Conservation (phyloP, 2,113 vertebrate genomes). For the Triplophysa siluroides region DNA sequence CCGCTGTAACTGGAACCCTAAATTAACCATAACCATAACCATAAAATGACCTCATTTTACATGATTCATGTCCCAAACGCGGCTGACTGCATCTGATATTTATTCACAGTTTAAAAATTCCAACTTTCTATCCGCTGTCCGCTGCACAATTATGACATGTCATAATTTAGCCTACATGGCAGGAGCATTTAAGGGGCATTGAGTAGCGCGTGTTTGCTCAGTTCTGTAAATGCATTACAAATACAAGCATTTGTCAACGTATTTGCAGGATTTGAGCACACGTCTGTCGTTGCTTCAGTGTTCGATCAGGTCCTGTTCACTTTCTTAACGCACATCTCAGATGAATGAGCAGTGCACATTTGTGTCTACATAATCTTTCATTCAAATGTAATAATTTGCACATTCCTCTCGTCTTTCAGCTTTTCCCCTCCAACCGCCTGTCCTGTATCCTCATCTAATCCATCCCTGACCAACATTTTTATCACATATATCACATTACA, state of each 20-base stretch:
- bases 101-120: background rate
- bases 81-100: background rate
- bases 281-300: no score
- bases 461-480: no score
- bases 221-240: constrained; percentile 22
- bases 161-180: background rate
- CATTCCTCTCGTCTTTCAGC: no score
- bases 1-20: background rate
- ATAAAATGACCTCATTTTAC: background rate
- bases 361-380: no score
- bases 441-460: no score
- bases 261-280: no score
- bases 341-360: no score
- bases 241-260: background rate
- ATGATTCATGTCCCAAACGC: background rate
- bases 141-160: background rate
- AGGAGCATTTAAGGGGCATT: background rate
- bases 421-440: no score
- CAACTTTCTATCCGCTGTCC: background rate
- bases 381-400: no score
- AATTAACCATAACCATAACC: background rate
- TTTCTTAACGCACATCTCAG: no score
- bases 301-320: no score
- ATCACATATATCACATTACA: background rate
- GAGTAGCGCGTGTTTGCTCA: background rate